Conservation (phyloP, 2,888 invertebrate genomes). For the Myopa tessellatipennis region DNA sequence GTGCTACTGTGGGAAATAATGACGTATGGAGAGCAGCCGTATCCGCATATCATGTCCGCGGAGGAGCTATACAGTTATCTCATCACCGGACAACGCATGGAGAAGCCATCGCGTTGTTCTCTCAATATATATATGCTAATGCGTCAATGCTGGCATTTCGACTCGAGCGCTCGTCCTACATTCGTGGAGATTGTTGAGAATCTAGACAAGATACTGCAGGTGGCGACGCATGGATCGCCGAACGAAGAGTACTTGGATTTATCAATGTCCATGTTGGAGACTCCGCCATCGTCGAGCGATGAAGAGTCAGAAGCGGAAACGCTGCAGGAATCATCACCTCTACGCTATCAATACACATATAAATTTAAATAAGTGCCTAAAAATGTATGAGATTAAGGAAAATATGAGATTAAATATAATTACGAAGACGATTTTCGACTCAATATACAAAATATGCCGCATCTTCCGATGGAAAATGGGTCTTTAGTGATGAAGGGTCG, state of each 20-base stretch:
- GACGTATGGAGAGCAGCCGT: slow-evolving; percentile 98
- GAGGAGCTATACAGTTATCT: slow-evolving; percentile 93
- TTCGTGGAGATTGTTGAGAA: slow-evolving; percentile 91
- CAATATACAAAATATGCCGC: too few species aligned
- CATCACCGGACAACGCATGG: slow-evolving; percentile 93
- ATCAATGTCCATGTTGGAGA: slow-evolving; percentile 85
- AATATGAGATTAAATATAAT: not conserved
- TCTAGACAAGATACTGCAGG: slow-evolving; percentile 80
- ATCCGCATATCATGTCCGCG: slow-evolving; percentile 93
- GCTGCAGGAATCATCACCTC: slow-evolving; percentile 57
- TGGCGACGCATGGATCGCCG: slow-evolving; percentile 73
- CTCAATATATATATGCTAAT: slow-evolving; percentile 96
- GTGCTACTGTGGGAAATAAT: slow-evolving; percentile 98
- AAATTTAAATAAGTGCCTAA: slow-evolving; percentile 57
- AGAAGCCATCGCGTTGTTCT: slow-evolving; percentile 94
- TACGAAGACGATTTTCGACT: too few species aligned
- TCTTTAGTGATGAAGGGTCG: not conserved
- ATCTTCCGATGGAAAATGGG: not conserved
- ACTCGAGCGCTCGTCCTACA: slow-evolving; percentile 87
- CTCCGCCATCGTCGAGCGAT: slow-evolving; percentile 87
- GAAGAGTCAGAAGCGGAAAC: slow-evolving; percentile 61
- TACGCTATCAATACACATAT: slow-evolving; percentile 62
- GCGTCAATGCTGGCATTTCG: slow-evolving; percentile 97
- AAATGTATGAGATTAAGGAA: not conserved
- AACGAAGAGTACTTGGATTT: slow-evolving; percentile 93